Evolutionary conservation across 2,888 invertebrate genomes (phyloP).

Genomic region (Drosophila neutralis): DNA sequence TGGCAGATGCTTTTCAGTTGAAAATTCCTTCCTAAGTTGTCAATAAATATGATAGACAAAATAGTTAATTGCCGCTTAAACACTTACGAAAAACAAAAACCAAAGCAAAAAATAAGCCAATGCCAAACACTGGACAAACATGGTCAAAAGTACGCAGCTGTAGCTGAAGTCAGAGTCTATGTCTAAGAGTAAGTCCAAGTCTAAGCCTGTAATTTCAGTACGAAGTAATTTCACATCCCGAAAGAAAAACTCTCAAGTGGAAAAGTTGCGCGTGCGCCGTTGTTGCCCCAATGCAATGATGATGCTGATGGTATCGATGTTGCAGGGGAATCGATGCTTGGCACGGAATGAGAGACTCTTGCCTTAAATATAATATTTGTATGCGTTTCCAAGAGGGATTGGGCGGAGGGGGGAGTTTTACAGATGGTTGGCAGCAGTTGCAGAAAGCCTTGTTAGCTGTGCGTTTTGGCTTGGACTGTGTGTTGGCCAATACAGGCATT

Average conservation of each 20-base stretch:
- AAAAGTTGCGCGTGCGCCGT: constrained; percentile 75
- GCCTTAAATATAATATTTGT: constrained; percentile 74
- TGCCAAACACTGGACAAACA: constrained; percentile 45
- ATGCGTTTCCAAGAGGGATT: constrained; percentile 58
- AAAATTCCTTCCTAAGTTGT: neutral
- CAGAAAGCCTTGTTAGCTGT: constrained; percentile 74
- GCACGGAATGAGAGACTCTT: constrained; percentile 68
- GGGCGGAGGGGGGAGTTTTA: neutral
- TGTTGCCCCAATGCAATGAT: constrained; percentile 45
- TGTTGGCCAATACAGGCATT: constrained; percentile 65
- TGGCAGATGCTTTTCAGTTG: neutral
- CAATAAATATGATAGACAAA: neutral
- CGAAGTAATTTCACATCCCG: constrained; percentile 47
- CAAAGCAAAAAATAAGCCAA: constrained; percentile 13
- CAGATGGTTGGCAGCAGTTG: constrained; percentile 66
- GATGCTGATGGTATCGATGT: constrained; percentile 59
- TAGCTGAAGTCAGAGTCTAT: constrained; percentile 2
- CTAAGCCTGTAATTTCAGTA: constrained; percentile 54
- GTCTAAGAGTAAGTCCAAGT: neutral
- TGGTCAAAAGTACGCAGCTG: constrained; percentile 49
- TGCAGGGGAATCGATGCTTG: constrained; percentile 64
- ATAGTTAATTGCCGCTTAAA: constrained; percentile 32
- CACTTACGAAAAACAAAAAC: constrained; percentile 49
- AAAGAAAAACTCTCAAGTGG: constrained; percentile 14
- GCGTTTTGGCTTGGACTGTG: constrained; percentile 18